Base-by-base conservation (phyloP, 23 tunicate genomes). In the Trididemnum miniatum region DNA sequence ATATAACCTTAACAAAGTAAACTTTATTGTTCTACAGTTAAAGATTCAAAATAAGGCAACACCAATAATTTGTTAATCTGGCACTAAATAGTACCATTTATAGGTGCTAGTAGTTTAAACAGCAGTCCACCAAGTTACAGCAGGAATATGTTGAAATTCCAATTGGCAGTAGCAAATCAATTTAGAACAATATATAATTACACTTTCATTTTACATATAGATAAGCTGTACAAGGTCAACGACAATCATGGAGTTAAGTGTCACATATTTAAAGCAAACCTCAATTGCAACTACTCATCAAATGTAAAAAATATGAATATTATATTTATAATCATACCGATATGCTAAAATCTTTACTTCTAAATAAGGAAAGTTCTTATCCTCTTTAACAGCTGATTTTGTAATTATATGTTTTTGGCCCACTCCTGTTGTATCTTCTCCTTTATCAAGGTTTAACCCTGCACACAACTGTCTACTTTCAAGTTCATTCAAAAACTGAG, bases 401-500 rank as follows among this genome's bases (percentile, higher is more conserved):
- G 54, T 44, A 44, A 44, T 44, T 9, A 44, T 44, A 15, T 44
- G 54, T 44, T 44, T 44, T 44, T 15, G 54, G 15, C 15, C 15
- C 54, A 44, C 54, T 44, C 12, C 15, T 44, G 54, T 44, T 44
- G 54, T 15, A 44, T 44, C 12, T 44, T 44, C 54, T 7, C 15
- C 54, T 7, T 44, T 15, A 44, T 44, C 54, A 9, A 44, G 54
- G 54, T 44, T n/a, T 44, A 44, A 15, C 15, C 54, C 54, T 44
- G 54, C 54, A 15, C 54, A 44, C 54, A 44, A 44, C 15, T 44
- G 54, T 44, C 54, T 44, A 15, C 54, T 44, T 44, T 62, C 67
- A 62, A 62, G 67, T 62, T 62, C 22, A 25, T 62, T 62, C 67
- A 62, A 62, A 62, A 62, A 62, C 22, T 20, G 67, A 62, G 26